These are phyloP conservation scores for Lepetodrilus schrolli DNA, from an alignment of 2,888 invertebrate species.

Conservation along the genomic window DNA sequence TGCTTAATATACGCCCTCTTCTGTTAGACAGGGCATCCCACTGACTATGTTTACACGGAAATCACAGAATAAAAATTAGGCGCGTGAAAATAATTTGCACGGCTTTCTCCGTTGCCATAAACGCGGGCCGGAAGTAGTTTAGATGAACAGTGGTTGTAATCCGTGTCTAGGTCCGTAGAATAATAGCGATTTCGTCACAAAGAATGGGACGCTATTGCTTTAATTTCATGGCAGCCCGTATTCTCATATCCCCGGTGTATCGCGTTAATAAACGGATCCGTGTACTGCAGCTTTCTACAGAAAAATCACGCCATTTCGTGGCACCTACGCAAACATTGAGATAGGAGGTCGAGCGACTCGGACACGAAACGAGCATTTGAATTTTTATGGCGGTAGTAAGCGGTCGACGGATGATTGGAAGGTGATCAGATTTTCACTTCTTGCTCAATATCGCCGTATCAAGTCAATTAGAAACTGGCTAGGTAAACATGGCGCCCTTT, in stretches of 20 bases:
- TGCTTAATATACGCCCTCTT: background rate
- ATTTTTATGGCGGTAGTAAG: conserved; percentile 20
- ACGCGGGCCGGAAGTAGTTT: conserved; percentile 17
- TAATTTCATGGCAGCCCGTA: conserved; percentile 16
- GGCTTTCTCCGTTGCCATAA: conserved; percentile 21
- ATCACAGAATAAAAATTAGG: conserved; percentile 22
- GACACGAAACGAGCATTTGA: conserved; percentile 21
- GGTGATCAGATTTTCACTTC: background rate
- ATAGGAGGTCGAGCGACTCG: background rate
- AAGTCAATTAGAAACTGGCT: conserved; percentile 1
- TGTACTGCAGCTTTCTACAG: background rate
- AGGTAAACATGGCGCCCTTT: conserved; percentile 17
- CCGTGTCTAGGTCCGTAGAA: background rate
- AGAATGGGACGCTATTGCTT: background rate
- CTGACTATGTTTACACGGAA: conserved; percentile 7
- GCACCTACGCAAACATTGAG: conserved; percentile 15
- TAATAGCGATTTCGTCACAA: conserved; percentile 24
- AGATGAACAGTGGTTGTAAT: conserved; percentile 9
- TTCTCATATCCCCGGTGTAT: background rate
- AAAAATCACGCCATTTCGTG: conserved; percentile 26
- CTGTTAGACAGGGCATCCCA: background rate
- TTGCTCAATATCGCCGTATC: conserved; percentile 19
- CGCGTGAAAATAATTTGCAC: conserved; percentile 1
- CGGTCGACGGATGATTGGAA: background rate
- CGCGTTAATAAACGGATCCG: background rate